A percentile compares a stretch with the other conserved stretches of the same genome.
Conservation (phyloP, 2,888 invertebrate genomes). For the Agrotis segetum region DNA sequence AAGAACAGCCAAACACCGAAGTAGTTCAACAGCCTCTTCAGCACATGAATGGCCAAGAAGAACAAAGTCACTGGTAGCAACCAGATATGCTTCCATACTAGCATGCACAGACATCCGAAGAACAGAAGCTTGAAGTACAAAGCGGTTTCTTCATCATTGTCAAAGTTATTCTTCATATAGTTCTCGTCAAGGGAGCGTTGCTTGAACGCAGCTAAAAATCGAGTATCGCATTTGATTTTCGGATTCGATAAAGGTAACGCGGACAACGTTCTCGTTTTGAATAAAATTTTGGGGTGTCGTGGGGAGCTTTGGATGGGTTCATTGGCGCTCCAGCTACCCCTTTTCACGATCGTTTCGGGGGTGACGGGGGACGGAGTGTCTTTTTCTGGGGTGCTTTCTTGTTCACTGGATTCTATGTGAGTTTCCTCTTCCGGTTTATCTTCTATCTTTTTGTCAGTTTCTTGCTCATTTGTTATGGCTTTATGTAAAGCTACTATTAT, state of each 20-base stretch:
- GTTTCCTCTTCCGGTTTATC: slow-evolving; percentile 75
- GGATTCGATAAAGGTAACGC: slow-evolving; percentile 82
- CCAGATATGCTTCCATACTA: slow-evolving; percentile 97
- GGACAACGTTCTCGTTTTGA: slow-evolving; percentile 87
- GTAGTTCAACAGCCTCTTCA: slow-evolving; percentile 89
- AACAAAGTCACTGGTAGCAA: slow-evolving; percentile 94
- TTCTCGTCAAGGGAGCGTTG: slow-evolving; percentile 86
- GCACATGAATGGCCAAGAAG: slow-evolving; percentile 93
- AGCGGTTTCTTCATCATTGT: slow-evolving; percentile 91
- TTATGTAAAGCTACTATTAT: slow-evolving; percentile 78
- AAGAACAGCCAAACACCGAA: slow-evolving; percentile 89
- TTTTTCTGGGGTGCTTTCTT: slow-evolving; percentile 81
- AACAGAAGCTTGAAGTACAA: slow-evolving; percentile 94
- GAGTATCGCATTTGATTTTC: slow-evolving; percentile 81
- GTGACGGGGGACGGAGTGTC: slow-evolving; percentile 80
- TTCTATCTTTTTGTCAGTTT: slow-evolving; percentile 66
- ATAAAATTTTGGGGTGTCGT: slow-evolving; percentile 84
- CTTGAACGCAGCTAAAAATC: slow-evolving; percentile 83
- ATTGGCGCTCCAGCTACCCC: slow-evolving; percentile 79
- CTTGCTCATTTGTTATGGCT: slow-evolving; percentile 75
- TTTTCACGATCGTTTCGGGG: slow-evolving; percentile 76
- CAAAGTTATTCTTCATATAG: slow-evolving; percentile 84
- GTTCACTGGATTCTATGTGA: slow-evolving; percentile 74
- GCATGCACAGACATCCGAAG: slow-evolving; percentile 95
- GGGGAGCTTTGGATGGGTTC: slow-evolving; percentile 79